Evolutionary conservation across 2,888 invertebrate species (phyloP).

Genomic region (Ceriagrion tenellum): DNA sequence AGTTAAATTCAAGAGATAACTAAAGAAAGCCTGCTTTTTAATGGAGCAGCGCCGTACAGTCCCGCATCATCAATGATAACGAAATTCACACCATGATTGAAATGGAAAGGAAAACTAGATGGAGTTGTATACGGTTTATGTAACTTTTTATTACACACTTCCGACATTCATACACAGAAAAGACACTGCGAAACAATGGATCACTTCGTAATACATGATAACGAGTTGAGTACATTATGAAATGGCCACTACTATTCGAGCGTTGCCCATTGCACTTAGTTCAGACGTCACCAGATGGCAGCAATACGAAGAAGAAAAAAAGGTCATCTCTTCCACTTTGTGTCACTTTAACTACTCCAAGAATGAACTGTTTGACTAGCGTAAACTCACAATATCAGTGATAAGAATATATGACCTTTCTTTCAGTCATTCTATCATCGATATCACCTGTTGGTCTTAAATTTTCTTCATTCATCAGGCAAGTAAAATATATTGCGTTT

Average conservation of each 20-base stretch:
- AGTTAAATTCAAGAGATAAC: too few relatives aligned
- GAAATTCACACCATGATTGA: too few relatives aligned
- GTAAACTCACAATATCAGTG: background rate
- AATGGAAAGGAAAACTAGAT: too few relatives aligned
- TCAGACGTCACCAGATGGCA: background rate
- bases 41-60: too few relatives aligned
- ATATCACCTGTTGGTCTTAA: too few relatives aligned
- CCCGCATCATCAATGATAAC: too few relatives aligned
- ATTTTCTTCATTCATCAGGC: too few relatives aligned
- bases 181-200: constrained; percentile 20
- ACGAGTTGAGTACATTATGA: background rate
- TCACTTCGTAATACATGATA: constrained; percentile 7
- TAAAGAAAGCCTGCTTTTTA: too few relatives aligned
- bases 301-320: background rate
- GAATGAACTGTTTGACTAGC: background rate
- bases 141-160: constrained; percentile 58
- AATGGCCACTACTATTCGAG: background rate
- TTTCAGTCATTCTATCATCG: background rate
- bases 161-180: constrained; percentile 42
- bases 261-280: background rate
- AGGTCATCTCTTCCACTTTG: too few relatives aligned
- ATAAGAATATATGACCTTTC: background rate
- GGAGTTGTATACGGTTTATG: background rate
- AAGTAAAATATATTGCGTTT: too few relatives aligned
- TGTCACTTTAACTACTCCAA: background rate